Percentiles rank a stretch among this genome's conserved stretches.
phyloP scores from a whole-genome alignment of 1,140 invertebrate species.

The Trichonephila inaurata region DNA sequence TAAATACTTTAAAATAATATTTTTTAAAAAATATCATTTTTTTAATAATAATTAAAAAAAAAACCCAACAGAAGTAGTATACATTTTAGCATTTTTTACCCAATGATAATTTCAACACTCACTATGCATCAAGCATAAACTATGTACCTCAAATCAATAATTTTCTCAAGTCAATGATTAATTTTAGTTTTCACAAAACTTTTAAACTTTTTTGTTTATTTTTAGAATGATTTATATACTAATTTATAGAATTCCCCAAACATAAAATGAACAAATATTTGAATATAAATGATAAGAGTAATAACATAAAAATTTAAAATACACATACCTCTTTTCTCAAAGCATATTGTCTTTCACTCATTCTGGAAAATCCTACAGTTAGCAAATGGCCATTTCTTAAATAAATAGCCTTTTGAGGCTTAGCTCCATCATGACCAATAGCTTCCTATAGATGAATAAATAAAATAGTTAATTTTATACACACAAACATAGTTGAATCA shows the following conservation, averaged over 20 bases:
- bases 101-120: too few relatives aligned
- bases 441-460: conserved; percentile 85
- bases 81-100: too few relatives aligned
- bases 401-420: conserved; percentile 97
- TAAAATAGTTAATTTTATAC: conserved; percentile 23
- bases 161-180: too few relatives aligned
- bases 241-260: neutral
- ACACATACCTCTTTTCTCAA: conserved; percentile 86
- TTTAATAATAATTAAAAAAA: too few relatives aligned
- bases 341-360: conserved; percentile 97
- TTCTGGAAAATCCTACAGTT: conserved; percentile 98
- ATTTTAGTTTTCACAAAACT: too few relatives aligned
- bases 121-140: too few relatives aligned
- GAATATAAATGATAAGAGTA: neutral
- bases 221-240: too few relatives aligned
- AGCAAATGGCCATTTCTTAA: conserved; percentile 92
- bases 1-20: too few relatives aligned
- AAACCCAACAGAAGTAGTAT: too few relatives aligned
- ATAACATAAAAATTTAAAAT: neutral
- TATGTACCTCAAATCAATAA: too few relatives aligned
- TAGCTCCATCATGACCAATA: conserved; percentile 95
- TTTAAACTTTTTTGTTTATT: too few relatives aligned
- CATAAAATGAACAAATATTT: neutral
- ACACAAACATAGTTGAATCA: neutral
- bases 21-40: too few relatives aligned